phyloP scores from a whole-genome alignment of 2,797 vertebrate species.

The Tokudaia tokunoshimensis region DNA sequence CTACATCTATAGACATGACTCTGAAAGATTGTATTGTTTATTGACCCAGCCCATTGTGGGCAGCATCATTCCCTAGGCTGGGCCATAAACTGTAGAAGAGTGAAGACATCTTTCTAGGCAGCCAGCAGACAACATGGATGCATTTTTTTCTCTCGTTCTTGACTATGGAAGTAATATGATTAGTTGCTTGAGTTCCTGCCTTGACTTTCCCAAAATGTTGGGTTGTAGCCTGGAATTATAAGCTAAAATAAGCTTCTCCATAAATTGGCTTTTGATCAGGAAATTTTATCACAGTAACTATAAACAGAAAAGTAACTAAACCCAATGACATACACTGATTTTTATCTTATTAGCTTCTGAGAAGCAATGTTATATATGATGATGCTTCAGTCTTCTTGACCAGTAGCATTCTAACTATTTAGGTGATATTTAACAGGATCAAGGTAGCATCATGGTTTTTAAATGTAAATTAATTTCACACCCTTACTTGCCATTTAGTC shows the following conservation, averaged over 20 bases:
- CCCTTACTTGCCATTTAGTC: background rate
- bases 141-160: background rate
- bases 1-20: background rate
- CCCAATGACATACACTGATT: background rate
- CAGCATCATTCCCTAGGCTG: background rate
- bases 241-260: background rate
- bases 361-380: background rate
- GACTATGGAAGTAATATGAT: background rate
- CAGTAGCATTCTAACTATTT: background rate
- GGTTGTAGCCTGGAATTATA: background rate
- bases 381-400: background rate
- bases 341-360: slow-evolving; percentile 14
- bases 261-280: background rate
- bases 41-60: background rate
- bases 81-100: background rate
- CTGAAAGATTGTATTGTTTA: background rate
- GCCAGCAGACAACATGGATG: background rate
- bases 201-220: background rate
- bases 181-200: background rate
- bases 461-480: background rate
- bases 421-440: background rate
- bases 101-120: background rate
- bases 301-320: background rate
- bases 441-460: background rate
- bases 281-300: background rate